These are phyloP conservation scores for Tanypteryx hageni DNA, from an alignment of 2,888 invertebrate genomes.

Conservation along the genomic window DNA sequence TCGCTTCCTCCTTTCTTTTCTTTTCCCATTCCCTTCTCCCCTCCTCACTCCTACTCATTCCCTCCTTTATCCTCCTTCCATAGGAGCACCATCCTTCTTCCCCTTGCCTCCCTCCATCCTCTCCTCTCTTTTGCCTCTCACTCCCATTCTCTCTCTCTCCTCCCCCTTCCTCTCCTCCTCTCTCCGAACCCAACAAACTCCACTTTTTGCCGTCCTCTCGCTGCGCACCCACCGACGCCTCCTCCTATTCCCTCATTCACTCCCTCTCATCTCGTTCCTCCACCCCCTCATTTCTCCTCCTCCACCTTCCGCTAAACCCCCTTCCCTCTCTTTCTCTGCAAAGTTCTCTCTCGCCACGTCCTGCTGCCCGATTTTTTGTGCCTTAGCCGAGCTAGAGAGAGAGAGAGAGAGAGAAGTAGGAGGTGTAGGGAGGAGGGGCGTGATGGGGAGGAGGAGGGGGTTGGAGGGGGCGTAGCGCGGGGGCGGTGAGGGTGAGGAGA, in stretches of 20 bases:
- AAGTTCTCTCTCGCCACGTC: conserved; percentile 35
- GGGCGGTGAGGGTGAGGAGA: background rate
- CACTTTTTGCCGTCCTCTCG: conserved; percentile 53
- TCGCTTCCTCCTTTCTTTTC: too few relatives aligned
- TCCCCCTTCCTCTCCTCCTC: background rate
- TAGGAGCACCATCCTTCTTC: background rate
- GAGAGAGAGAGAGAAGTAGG: background rate
- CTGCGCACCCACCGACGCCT: conserved; percentile 43
- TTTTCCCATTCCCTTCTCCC: conserved; percentile 4
- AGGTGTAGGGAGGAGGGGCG: background rate
- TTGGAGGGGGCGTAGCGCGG: background rate
- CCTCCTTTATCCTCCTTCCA: background rate
- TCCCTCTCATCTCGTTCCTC: background rate
- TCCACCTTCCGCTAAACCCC: background rate
- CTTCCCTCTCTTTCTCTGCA: background rate
- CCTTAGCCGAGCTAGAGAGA: background rate
- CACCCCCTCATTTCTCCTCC: background rate
- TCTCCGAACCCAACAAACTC: conserved; percentile 39
- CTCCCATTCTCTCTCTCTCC: background rate
- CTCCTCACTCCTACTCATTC: background rate
- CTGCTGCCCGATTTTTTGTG: conserved; percentile 51
- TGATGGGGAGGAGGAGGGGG: too few relatives aligned
- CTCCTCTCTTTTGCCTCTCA: background rate
- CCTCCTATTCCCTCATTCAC: background rate
- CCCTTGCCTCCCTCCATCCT: background rate